Conservation (phyloP, 2,797 vertebrate species). For the Lutra lutra region DNA sequence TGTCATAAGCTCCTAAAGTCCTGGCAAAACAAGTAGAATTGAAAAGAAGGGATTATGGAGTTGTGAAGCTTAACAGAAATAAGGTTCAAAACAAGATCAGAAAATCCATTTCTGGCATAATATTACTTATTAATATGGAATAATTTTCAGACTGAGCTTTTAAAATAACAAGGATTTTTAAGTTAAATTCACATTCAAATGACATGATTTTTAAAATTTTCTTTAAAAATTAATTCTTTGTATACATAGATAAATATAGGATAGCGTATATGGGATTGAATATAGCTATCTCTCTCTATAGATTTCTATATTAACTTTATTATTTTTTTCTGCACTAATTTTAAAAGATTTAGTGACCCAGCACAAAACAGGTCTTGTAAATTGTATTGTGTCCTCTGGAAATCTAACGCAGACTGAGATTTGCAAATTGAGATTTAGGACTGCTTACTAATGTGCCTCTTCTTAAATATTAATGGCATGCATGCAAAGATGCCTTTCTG, state of each 20-base stretch:
- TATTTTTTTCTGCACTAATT: background rate
- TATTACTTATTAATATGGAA: conserved; percentile 73
- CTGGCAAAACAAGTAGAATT: conserved; percentile 80
- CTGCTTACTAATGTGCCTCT: background rate
- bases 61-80: conserved; percentile 78
- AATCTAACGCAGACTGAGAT: conserved; percentile 64
- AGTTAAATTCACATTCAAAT: conserved; percentile 64
- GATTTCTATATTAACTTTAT: conserved; percentile 8
- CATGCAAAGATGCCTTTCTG: background rate
- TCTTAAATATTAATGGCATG: conserved; percentile 68
- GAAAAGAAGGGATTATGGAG: conserved; percentile 82
- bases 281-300: background rate
- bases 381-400: conserved; percentile 44
- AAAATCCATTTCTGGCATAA: conserved; percentile 74
- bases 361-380: background rate
- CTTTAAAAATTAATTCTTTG: conserved; percentile 52
- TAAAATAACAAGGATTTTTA: conserved; percentile 72
- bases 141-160: conserved; percentile 73
- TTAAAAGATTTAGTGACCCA: conserved; percentile 67
- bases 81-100: conserved; percentile 77
- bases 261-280: background rate
- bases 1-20: conserved; percentile 78
- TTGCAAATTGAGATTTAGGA: conserved; percentile 65
- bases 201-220: conserved; percentile 30
- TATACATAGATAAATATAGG: background rate